Conservation (phyloP, 2,888 invertebrate genomes). For the Endotricha flammealis region DNA sequence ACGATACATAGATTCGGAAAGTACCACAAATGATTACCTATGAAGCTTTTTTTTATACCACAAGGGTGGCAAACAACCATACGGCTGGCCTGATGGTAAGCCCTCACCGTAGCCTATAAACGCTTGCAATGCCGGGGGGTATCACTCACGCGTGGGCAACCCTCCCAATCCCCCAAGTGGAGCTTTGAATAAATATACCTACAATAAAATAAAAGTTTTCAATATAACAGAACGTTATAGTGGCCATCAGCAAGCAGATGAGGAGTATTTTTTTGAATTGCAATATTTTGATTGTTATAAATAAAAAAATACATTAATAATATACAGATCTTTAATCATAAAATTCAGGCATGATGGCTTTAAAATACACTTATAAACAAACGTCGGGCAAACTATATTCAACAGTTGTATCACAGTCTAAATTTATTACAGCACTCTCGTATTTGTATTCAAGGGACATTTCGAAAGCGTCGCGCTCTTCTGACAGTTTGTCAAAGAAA, state of each 20-base stretch:
- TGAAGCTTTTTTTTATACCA: too few species aligned
- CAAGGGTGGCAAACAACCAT: too few species aligned
- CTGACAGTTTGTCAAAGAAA: conserved; percentile 72
- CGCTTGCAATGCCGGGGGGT: too few species aligned
- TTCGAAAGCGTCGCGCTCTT: conserved; percentile 80
- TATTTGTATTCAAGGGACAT: conserved; percentile 70
- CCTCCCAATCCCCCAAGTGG: too few species aligned
- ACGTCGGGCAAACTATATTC: conserved; percentile 58
- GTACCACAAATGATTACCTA: too few species aligned
- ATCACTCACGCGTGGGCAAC: too few species aligned
- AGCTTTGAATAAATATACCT: too few species aligned
- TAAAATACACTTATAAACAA: conserved; percentile 28
- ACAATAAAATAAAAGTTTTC: too few species aligned
- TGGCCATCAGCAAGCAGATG: background rate
- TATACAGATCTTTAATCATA: background rate
- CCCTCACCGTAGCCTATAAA: too few species aligned
- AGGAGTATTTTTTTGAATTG: background rate
- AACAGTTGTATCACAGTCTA: conserved; percentile 47
- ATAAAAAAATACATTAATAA: background rate
- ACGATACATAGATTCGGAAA: too few species aligned
- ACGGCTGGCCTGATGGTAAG: too few species aligned
- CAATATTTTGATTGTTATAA: background rate
- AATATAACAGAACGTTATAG: too few species aligned
- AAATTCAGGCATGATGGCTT: background rate
- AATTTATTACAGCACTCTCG: conserved; percentile 34